Conservation (phyloP, 2,113 vertebrate species). For the Pollimyrus isidori region DNA sequence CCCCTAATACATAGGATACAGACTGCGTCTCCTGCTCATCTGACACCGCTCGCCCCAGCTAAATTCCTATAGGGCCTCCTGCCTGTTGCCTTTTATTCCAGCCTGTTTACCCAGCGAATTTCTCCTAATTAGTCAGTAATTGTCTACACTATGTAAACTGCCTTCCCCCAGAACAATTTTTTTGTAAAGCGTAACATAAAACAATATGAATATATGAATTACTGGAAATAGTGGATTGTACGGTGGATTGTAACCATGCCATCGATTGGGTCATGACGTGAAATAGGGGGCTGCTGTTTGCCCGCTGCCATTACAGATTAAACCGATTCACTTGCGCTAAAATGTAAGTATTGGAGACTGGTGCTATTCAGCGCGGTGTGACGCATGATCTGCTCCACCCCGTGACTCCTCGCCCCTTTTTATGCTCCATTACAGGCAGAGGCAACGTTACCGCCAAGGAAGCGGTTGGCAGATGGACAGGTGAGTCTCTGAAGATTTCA, state of each 20-base stretch:
- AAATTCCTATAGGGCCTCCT: not conserved
- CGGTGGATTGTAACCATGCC: not conserved
- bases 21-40: not conserved
- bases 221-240: not conserved
- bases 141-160: not conserved
- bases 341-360: not conserved
- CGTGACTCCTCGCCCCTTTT: slow-evolving; percentile 29
- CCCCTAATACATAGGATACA: not conserved
- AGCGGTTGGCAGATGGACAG: slow-evolving; percentile 92
- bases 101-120: not conserved
- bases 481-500: slow-evolving; percentile 53
- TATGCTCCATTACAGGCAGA: slow-evolving; percentile 57
- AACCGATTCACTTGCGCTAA: not conserved
- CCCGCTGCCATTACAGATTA: not conserved
- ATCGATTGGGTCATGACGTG: not conserved
- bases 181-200: not conserved
- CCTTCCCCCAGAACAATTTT: not conserved
- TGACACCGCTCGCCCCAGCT: not conserved
- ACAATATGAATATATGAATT: not conserved
- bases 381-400: too few species aligned
- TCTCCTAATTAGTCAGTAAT: not conserved
- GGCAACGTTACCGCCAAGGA: slow-evolving; percentile 80
- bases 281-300: not conserved
- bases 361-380: not conserved
- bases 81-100: not conserved